Evolutionary conservation across 2,797 vertebrate species (phyloP).

Genomic region (Sebastes nivosus): DNA sequence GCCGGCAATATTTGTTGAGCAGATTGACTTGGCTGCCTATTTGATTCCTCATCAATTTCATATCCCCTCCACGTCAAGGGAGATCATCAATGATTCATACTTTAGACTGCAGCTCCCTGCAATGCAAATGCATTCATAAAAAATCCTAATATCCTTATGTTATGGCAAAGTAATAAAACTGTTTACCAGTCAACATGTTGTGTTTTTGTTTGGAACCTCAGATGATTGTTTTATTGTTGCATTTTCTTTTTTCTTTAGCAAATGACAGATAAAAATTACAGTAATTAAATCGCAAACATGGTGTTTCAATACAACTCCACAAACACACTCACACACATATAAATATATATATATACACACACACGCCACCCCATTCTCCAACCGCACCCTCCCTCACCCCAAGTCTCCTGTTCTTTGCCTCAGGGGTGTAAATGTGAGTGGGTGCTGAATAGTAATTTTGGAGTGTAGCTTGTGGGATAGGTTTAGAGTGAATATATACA

Average conservation of each 20-base stretch:
- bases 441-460: slow-evolving; percentile 70
- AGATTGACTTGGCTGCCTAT: slow-evolving; percentile 72
- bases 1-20: slow-evolving; percentile 70
- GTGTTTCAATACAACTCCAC: slow-evolving; percentile 8
- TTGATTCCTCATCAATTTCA: slow-evolving; percentile 78
- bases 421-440: slow-evolving; percentile 63
- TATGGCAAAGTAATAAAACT: slow-evolving; percentile 62
- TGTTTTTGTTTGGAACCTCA: slow-evolving; percentile 44
- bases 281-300: slow-evolving; percentile 60
- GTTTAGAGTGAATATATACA: slow-evolving; percentile 66
- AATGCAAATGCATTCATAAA: slow-evolving; percentile 69
- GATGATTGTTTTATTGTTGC: slow-evolving; percentile 55
- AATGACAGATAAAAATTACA: slow-evolving; percentile 53
- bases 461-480: slow-evolving; percentile 45
- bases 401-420: slow-evolving; percentile 59
- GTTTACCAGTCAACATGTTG: slow-evolving; percentile 54
- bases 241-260: slow-evolving; percentile 31
- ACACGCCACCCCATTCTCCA: not conserved
- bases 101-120: slow-evolving; percentile 50
- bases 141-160: slow-evolving; percentile 55
- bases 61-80: slow-evolving; percentile 63
- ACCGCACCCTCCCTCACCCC: slow-evolving; percentile 26
- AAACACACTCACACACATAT: not conserved
- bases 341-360: not conserved
- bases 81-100: slow-evolving; percentile 78